Evolutionary conservation across 2,113 vertebrate genomes (phyloP), one percentile per base, ranked within the genome.

Genomic region (Oncorhynchus masou): DNA sequence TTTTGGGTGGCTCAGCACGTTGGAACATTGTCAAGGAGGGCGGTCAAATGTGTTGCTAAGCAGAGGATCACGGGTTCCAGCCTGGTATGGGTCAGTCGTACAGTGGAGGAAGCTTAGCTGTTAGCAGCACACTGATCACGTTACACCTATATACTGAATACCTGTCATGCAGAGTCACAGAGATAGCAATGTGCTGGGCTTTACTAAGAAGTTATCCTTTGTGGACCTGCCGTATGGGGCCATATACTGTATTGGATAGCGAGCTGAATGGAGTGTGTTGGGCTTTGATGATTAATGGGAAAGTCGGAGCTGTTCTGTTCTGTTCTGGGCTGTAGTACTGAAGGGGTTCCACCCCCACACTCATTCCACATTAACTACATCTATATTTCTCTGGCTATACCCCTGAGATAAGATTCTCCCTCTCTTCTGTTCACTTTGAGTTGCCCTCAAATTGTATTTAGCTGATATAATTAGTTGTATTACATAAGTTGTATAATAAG

Each of bases 261-360:
- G 54, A 57, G 54, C 3, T 57, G 20, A 20, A 20, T 19, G 19
- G 27, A 45, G 39, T 31, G 25, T 16, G 76, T 70, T 64, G 77
- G 22, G 81, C 54, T 79, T 79, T 72, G 70, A 78, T 74, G 79
- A 85, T 85, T 86, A 86, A 84, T 84, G 79, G 83, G 79, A 70
- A 22, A 84, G 39, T 45, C 9, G 84, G 31, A 75, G 81, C 39
- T 45, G 39, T 45, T 51, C 70, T 80, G 20, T 62, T 49, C 45
- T 49, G 57, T 74, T 39, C 57, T 82, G 59, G 65, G 68, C 73
- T 69, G 76, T 73, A 72, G 71, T 31, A 79, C 82, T 85, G 73
- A 87, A 83, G 88, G 81, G 65, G 79, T 76, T 77, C 81, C 79
- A 65, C 85, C 85, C 84, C 59, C 84, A 57, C 81, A 70, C 81